Evolutionary conservation across 2,888 invertebrate species (phyloP).

Genomic region (Lithophane socia): DNA sequence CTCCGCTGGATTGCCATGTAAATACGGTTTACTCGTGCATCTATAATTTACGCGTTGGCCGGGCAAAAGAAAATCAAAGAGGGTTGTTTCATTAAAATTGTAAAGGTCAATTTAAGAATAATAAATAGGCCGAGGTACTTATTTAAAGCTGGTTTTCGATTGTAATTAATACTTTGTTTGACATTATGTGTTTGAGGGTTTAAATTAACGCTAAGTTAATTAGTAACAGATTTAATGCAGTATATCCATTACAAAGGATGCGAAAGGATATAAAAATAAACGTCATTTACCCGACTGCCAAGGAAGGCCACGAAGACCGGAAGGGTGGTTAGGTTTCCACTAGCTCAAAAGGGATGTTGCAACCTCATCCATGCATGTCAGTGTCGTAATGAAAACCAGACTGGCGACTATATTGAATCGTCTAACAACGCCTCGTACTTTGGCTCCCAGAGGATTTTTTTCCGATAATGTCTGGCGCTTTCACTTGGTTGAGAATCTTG

Average conservation of each 20-base stretch:
- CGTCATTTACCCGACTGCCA: too few species aligned
- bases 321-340: too few species aligned
- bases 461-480: neutral
- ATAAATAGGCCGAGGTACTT: slow-evolving; percentile 15
- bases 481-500: neutral
- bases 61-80: slow-evolving; percentile 52
- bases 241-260: neutral
- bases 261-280: neutral
- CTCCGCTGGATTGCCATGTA: slow-evolving; percentile 57
- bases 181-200: neutral
- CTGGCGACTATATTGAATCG: neutral
- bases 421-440: neutral
- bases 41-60: slow-evolving; percentile 52
- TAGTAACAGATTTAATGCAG: neutral
- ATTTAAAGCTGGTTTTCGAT: slow-evolving; percentile 3
- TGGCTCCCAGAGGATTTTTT: neutral
- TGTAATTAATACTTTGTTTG: slow-evolving; percentile 18
- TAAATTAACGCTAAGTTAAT: neutral
- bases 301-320: too few species aligned
- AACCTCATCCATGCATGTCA: neutral
- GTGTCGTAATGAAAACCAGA: neutral
- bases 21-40: slow-evolving; percentile 54
- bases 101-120: slow-evolving; percentile 34
- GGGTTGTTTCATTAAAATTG: slow-evolving; percentile 43
- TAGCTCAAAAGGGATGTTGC: too few species aligned